Percentiles rank a stretch among this genome's conserved stretches.
phyloP scores from a whole-genome alignment of 1,140 invertebrate genomes.

The Drosophila neocordata region DNA sequence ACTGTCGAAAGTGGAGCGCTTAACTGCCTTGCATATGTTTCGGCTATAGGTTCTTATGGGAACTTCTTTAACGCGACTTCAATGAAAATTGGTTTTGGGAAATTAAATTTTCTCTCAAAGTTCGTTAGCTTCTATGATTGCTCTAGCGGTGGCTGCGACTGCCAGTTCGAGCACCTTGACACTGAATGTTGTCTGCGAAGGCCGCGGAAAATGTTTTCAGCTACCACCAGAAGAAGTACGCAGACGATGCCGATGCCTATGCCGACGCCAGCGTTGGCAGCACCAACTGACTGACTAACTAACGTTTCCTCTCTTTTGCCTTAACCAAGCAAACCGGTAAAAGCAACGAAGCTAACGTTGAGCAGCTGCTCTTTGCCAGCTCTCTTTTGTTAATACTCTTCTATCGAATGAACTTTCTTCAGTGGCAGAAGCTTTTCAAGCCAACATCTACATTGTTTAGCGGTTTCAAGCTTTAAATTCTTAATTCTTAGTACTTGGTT shows the following conservation, averaged over 20 bases:
- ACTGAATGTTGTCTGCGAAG: conserved; percentile 73
- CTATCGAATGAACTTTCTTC: conserved; percentile 67
- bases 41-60: conserved; percentile 73
- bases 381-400: conserved; percentile 32
- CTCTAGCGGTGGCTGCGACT: conserved; percentile 59
- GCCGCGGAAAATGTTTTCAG: conserved; percentile 78
- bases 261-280: conserved; percentile 25
- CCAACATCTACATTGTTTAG: conserved; percentile 26
- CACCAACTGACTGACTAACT: conserved; percentile 51
- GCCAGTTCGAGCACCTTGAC: conserved; percentile 79
- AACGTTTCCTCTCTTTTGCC: conserved; percentile 38
- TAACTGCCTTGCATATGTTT: conserved; percentile 64
- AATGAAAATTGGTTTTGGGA: conserved; percentile 13
- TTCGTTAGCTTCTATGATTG: conserved; percentile 74
- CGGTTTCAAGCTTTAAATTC: conserved; percentile 12
- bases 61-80: conserved; percentile 39
- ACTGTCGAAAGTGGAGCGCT: conserved; percentile 76
- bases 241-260: conserved; percentile 19
- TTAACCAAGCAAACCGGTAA: conserved; percentile 66
- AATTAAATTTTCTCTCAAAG: conserved; percentile 50
- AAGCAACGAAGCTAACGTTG: conserved; percentile 61
- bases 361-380: conserved; percentile 54
- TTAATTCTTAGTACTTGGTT: conserved; percentile 1
- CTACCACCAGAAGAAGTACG: conserved; percentile 43
- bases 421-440: conserved; percentile 41